Conservation (phyloP, 2,888 invertebrate species). For the Tholera decimalis region DNA sequence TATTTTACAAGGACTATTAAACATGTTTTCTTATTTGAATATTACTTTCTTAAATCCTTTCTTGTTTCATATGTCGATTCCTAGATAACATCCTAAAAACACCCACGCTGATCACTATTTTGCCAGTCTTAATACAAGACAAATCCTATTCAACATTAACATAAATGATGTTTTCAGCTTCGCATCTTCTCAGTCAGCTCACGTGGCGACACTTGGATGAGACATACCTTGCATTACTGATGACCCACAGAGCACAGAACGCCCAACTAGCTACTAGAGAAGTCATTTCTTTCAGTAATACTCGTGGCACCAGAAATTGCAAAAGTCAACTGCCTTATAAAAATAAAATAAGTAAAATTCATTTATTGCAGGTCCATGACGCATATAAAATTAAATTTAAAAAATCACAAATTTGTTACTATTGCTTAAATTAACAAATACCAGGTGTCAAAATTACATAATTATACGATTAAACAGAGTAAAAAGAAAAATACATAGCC, state of each 20-base stretch:
- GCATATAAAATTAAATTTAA: no score
- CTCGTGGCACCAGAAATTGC: no score
- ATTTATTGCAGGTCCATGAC: no score
- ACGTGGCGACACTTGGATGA: constrained; percentile 49
- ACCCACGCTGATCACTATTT: neutral
- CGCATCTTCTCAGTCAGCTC: constrained; percentile 37
- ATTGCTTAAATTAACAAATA: no score
- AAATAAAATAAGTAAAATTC: no score
- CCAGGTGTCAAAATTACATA: no score
- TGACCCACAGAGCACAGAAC: constrained; percentile 1
- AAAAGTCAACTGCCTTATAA: no score
- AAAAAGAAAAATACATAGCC: no score
- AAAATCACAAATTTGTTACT: no score
- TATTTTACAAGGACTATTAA: no score
- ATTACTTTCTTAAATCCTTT: neutral
- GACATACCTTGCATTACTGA: constrained; percentile 48
- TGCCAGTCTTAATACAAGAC: constrained; percentile 27
- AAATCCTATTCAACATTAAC: constrained; percentile 32
- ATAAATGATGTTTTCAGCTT: constrained; percentile 26
- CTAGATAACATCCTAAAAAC: neutral
- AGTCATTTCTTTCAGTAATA: no score
- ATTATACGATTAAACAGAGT: no score
- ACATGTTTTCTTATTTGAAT: neutral
- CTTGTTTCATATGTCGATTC: neutral
- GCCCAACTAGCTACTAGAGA: neutral